A percentile compares a stretch with the other conserved stretches of the same genome.
Conservation (phyloP, 2,113 vertebrate genomes). For the Phoxinus phoxinus region DNA sequence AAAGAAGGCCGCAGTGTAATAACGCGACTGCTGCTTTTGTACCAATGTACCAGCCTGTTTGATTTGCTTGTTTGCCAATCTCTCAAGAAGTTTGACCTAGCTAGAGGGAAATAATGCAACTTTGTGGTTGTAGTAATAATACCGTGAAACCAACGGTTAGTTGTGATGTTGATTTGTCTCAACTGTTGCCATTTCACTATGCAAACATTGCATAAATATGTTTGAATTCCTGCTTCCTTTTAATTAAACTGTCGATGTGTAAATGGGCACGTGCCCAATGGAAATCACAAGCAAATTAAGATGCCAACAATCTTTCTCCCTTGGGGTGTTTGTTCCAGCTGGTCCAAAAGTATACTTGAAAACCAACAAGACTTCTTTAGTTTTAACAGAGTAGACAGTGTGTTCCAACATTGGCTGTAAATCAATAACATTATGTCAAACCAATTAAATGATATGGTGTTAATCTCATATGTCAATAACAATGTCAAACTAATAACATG, state of each 20-base stretch:
- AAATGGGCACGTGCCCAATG: not conserved
- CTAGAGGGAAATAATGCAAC: not conserved
- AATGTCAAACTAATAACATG: not conserved
- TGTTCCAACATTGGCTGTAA: not conserved
- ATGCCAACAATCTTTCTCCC: not conserved
- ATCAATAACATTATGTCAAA: not conserved
- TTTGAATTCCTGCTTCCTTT: not conserved
- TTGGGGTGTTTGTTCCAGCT: not conserved
- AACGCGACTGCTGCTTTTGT: not conserved
- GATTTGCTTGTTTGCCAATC: not conserved
- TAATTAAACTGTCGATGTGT: not conserved
- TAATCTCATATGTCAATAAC: not conserved
- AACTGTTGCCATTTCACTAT: not conserved
- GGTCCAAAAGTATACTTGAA: not conserved
- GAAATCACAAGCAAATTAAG: constrained; percentile 2
- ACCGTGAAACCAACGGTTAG: not conserved
- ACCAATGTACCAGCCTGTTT: not conserved
- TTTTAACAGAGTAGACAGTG: not conserved
- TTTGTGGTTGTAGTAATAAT: not conserved
- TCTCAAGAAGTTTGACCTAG: not conserved
- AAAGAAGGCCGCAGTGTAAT: not conserved
- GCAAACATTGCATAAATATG: not conserved
- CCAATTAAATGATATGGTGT: not conserved
- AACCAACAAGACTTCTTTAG: not conserved
- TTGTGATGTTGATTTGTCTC: not conserved